phyloP scores from a whole-genome alignment of 2,888 invertebrate genomes.

The Brachyopa scutellaris region DNA sequence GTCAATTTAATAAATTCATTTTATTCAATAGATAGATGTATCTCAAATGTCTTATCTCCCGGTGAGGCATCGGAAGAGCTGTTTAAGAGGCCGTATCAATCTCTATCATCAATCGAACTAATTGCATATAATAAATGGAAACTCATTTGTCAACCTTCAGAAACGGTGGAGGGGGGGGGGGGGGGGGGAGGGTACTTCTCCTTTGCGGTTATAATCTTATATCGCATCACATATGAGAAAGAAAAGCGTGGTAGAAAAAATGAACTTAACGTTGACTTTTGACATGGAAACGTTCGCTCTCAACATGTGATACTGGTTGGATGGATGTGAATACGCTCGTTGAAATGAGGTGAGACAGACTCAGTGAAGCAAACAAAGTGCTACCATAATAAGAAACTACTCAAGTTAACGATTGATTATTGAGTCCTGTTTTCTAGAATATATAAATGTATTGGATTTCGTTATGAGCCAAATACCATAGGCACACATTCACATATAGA shows the following conservation, averaged over 20 bases:
- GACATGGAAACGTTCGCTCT: slow-evolving; percentile 68
- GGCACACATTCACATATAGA: slow-evolving; percentile 22
- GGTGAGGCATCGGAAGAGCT: not conserved
- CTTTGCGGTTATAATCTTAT: slow-evolving; percentile 40
- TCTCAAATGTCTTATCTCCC: slow-evolving; percentile 12
- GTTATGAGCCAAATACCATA: slow-evolving; percentile 36
- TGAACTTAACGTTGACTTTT: slow-evolving; percentile 64
- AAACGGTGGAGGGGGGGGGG: too few species aligned
- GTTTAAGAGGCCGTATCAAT: slow-evolving; percentile 35
- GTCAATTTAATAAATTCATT: slow-evolving; percentile 56
- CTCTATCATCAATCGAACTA: slow-evolving; percentile 31
- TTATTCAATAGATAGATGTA: slow-evolving; percentile 44
- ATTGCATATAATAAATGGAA: slow-evolving; percentile 42
- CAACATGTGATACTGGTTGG: slow-evolving; percentile 33
- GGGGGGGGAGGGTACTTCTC: not conserved
- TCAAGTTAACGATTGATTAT: slow-evolving; percentile 52
- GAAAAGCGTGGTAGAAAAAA: slow-evolving; percentile 38
- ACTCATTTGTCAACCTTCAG: slow-evolving; percentile 27
- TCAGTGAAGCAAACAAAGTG: slow-evolving; percentile 66
- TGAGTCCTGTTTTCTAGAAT: slow-evolving; percentile 47
- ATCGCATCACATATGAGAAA: slow-evolving; percentile 53
- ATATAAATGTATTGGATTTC: slow-evolving; percentile 56
- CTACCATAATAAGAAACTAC: slow-evolving; percentile 56
- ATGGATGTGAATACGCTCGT: slow-evolving; percentile 36
- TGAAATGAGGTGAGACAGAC: slow-evolving; percentile 60